Base-by-base conservation (phyloP, 2,797 vertebrate genomes). In the Sebastes vulpes region DNA sequence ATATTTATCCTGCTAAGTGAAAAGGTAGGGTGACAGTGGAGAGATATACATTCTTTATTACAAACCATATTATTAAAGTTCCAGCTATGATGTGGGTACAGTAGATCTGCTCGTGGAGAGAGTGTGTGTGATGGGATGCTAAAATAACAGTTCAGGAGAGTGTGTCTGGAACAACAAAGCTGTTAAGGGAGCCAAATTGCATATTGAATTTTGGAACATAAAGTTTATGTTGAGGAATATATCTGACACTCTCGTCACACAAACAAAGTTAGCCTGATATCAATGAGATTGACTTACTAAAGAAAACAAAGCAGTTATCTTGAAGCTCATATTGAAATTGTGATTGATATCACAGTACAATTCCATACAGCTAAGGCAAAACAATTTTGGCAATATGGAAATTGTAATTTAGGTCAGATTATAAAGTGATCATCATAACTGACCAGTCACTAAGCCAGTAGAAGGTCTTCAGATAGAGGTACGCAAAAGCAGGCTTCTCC, bases 1-100 rank as follows among this genome's bases (percentile, higher is more conserved):
- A n/a, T 92, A 91, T 90, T 93, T 93, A 92, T 92, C 84, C 90
- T 85, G 78, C 80, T 90, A 92, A 95, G 88, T 93, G 92, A 93
- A 93, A 87, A 90, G 75, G 83, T 82, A 57, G 61, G 61, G 11
- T 87, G 89, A 81, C 84, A 81, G 79, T 58, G 61, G 63, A 76
- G 65, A 79, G 81, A 89, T 86, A 75, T 56, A 82, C 35, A 73
- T 86, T 87, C 65, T 90, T 87, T 77, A 79, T 90, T 90, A 72
- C 75, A 85, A 64, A 81, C 63, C 76, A 75, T 78, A 82, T 79
- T 85, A 79, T 91, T 82, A 87, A 72, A 80, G 79, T 72, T 71
- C 72, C 64, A 56, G 65, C 61, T 53, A 57, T 77, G 57, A 69
- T 79, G 66, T 73, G 78, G 69, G 48, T 0, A 48, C 42, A 48